A percentile compares a stretch with the other conserved stretches of the same genome.
Conservation (phyloP, 2,113 vertebrate species). For the Leuciscus idus region DNA sequence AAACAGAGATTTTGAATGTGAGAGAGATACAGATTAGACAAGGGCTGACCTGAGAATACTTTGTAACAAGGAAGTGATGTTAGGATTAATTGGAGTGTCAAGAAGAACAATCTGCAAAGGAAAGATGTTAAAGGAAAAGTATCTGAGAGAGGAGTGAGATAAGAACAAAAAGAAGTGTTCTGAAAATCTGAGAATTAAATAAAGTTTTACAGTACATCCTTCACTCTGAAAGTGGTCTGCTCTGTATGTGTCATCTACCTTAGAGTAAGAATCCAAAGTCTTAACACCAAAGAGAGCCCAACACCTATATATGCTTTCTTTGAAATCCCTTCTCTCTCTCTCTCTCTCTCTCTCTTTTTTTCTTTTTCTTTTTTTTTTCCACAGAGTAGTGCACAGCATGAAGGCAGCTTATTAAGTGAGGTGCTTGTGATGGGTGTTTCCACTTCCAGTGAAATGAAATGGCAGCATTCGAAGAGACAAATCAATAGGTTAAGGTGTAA, state of each 20-base stretch:
- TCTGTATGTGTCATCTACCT: conserved; percentile 8
- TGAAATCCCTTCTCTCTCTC: not conserved
- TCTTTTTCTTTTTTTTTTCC: not conserved
- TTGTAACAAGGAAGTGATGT: not conserved
- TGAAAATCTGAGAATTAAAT: conserved; percentile 23
- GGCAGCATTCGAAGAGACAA: conserved; percentile 17
- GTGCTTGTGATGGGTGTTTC: conserved; percentile 33
- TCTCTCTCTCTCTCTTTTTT: no score
- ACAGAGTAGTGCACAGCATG: conserved; percentile 2
- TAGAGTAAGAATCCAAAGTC: conserved; percentile 5
- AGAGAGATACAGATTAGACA: not conserved
- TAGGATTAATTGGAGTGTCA: not conserved
- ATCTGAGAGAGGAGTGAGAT: conserved; percentile 7
- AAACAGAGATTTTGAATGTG: not conserved
- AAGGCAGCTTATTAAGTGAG: conserved; percentile 10
- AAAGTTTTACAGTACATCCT: not conserved
- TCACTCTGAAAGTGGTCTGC: not conserved
- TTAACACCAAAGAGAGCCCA: conserved; percentile 6
- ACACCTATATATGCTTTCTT: conserved; percentile 2
- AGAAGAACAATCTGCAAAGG: conserved; percentile 3
- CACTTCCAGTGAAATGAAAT: conserved; percentile 23
- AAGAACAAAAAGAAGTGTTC: conserved; percentile 20
- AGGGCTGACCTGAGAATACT: not conserved
- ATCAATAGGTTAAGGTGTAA: conserved; percentile 39
- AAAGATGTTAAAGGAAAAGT: conserved; percentile 4